Conservation (phyloP, 2,888 invertebrate species). For the Fragum fragum region DNA sequence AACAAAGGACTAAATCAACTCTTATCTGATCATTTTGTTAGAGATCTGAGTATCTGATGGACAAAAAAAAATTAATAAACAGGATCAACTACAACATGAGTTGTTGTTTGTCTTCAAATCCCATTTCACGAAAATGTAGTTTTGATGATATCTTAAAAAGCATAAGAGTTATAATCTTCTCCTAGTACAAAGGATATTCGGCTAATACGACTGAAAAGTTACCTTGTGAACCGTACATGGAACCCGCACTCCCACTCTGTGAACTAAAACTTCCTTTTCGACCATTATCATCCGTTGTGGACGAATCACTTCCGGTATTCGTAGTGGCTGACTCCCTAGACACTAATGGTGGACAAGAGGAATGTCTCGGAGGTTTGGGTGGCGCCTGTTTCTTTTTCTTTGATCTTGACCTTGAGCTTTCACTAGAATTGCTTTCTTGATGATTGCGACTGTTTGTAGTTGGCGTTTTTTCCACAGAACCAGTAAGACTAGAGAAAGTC, state of each 20-base stretch:
- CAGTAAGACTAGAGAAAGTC: conserved; percentile 52
- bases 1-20: too few species aligned
- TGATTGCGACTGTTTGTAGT: conserved; percentile 1
- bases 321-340: conserved; percentile 49
- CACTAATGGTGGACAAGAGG: conserved; percentile 63
- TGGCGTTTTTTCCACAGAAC: conserved; percentile 40
- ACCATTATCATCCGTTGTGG: conserved; percentile 26
- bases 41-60: too few species aligned
- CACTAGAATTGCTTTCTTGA: background rate
- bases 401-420: conserved; percentile 53
- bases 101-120: too few species aligned
- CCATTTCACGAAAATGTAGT: too few species aligned
- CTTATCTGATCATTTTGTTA: too few species aligned
- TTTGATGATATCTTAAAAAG: too few species aligned
- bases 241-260: conserved; percentile 16
- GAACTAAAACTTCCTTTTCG: conserved; percentile 17
- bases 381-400: conserved; percentile 62
- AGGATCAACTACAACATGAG: too few species aligned
- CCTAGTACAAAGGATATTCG: too few species aligned
- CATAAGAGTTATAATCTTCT: too few species aligned
- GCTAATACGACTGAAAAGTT: too few species aligned
- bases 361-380: conserved; percentile 59
- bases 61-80: too few species aligned
- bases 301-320: conserved; percentile 31
- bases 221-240: conserved; percentile 21